Evolutionary conservation across 2,888 invertebrate species (phyloP), one percentile per base, ranked within the genome.

Genomic region (Nephrotoma guestfalica): DNA sequence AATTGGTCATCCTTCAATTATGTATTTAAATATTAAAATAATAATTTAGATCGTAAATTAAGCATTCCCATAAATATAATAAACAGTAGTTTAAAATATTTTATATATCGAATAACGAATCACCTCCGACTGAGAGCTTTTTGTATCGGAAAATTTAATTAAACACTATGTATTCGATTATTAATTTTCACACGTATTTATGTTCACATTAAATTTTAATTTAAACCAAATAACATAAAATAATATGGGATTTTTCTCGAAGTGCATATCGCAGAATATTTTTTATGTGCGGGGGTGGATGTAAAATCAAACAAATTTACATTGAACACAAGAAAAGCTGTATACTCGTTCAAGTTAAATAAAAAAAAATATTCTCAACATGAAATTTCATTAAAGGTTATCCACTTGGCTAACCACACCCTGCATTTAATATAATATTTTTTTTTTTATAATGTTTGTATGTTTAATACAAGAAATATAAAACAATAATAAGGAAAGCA

Each of bases 401-500:
- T 84, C 84, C 84, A 84, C 42, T 84, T 84, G 84, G 84, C 42
- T 84, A 84, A 84, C 84, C 84, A 42, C 84, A 84, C 84, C 84
- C 84, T 41, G 84, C 84, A 41, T 41, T 71, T 71, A 18, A 30
- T 71, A 71, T 71, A 71, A 15, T 71, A 30, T 18, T 71, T 9
- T 71, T 4, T 30, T 9, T 71, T 71, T 71, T 11, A 30, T 9
- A 30, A 30, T 30, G 9, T 71, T 30, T 71, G 71, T 30, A 71
- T 9, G 9, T 71, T 71, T 30, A 30, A 30, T 30, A 71, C 42
- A 84, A 84, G 41, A 41, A 83, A 41, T 15, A 84, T 41, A 84
- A 84, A n/a, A 84, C 84, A 84, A 84, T 84, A 84, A 84, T 84
- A 42, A 84, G 84, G 84, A 84, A 84, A 84, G 84, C 84, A 41